Evolutionary conservation across 1,140 invertebrate species (phyloP).

Genomic region (Dendroctonus ponderosae): DNA sequence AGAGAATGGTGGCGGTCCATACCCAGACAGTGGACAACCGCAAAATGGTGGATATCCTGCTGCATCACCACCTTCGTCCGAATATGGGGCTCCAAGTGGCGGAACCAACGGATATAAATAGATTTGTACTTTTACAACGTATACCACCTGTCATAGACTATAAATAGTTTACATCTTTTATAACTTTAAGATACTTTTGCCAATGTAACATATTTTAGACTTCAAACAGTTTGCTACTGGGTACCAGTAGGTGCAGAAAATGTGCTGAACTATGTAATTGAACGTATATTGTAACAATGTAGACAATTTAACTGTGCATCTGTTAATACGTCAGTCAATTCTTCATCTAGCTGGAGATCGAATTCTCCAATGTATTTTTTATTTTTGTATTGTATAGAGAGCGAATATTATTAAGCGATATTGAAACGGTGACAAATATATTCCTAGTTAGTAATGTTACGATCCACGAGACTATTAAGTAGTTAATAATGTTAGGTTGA

Average conservation of each 20-base stretch:
- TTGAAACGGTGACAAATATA: slow-evolving; percentile 8
- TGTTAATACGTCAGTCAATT: not conserved
- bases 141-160: no score
- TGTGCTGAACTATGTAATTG: no score
- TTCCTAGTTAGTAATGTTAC: slow-evolving; percentile 1
- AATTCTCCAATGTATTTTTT: not conserved
- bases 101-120: slow-evolving; percentile 16
- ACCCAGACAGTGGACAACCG: slow-evolving; percentile 53
- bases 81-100: slow-evolving; percentile 53
- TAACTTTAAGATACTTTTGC: no score
- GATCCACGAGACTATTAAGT: no score
- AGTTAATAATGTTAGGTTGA: no score
- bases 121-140: not conserved
- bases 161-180: no score
- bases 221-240: no score
- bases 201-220: no score
- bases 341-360: not conserved
- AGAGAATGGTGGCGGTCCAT: slow-evolving; percentile 51
- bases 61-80: slow-evolving; percentile 47
- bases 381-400: not conserved
- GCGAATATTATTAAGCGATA: not conserved
- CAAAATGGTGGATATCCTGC: slow-evolving; percentile 28
- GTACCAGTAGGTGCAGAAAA: no score
- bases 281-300: not conserved
- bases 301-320: not conserved